Evolutionary conservation across 1,140 invertebrate species (phyloP).

Genomic region (Euglossa dilemma): DNA sequence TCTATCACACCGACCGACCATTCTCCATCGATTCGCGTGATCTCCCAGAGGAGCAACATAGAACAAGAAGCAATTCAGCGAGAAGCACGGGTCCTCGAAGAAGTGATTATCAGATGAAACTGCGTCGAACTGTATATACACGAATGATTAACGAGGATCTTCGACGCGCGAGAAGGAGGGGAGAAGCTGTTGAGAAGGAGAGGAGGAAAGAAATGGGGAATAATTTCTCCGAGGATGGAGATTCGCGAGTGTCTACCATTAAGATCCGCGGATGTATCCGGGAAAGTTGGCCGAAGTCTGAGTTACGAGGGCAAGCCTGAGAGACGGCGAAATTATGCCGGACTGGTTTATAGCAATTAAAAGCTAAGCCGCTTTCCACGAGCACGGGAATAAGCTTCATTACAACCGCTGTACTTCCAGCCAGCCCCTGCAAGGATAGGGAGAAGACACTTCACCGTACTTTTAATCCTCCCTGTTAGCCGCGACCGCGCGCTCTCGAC

Average conservation of each 20-base stretch:
- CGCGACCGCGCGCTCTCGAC: not conserved
- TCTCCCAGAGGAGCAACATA: no score
- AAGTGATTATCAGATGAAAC: constrained; percentile 11
- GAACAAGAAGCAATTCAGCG: not conserved
- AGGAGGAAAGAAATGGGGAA: not conserved
- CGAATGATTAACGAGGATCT: constrained; percentile 20
- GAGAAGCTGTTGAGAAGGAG: no score
- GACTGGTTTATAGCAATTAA: constrained; percentile 42
- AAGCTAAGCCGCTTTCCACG: constrained; percentile 37
- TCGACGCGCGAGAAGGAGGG: not conserved
- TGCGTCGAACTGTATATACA: not conserved
- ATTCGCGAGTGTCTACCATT: not conserved
- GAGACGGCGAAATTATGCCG: constrained; percentile 17
- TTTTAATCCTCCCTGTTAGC: constrained; percentile 38
- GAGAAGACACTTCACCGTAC: constrained; percentile 21
- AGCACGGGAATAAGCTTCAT: constrained; percentile 35
- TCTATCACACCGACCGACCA: no score
- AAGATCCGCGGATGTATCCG: constrained; percentile 4
- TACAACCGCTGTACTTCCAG: constrained; percentile 11
- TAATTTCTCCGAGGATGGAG: not conserved
- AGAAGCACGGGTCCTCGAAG: constrained; percentile 9
- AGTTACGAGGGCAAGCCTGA: constrained; percentile 1
- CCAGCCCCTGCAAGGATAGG: constrained; percentile 2
- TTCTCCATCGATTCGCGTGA: no score
- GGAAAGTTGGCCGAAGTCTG: not conserved